Conservation (phyloP, 2,888 invertebrate genomes). For the Cryptops parisi region DNA sequence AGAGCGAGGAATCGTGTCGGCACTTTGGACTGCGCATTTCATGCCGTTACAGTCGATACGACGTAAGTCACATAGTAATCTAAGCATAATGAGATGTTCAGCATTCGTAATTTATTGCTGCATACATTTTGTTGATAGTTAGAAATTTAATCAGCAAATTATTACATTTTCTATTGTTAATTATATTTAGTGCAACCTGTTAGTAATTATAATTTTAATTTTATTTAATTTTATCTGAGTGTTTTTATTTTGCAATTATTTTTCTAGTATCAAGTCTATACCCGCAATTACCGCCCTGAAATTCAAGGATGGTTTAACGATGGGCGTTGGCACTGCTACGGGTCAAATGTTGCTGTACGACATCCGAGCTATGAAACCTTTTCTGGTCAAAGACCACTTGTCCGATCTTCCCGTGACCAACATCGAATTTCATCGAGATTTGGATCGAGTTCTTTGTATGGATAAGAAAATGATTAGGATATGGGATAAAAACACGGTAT, state of each 20-base stretch:
- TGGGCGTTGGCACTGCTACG: constrained; percentile 81
- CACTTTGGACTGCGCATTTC: constrained; percentile 65
- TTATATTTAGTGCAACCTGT: no score
- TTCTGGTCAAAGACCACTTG: constrained; percentile 84
- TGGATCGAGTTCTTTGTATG: constrained; percentile 74
- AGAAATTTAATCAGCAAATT: no score
- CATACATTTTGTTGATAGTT: no score
- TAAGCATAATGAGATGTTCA: no score
- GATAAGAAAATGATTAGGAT: constrained; percentile 76
- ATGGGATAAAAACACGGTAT: constrained; percentile 74
- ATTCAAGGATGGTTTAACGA: constrained; percentile 36
- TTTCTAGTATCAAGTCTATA: no score
- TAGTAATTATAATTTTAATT: no score
- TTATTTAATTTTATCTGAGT: no score
- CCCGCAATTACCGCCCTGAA: constrained; percentile 61
- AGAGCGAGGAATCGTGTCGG: constrained; percentile 60
- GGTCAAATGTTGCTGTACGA: constrained; percentile 93
- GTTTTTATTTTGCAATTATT: no score
- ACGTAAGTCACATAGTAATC: no score
- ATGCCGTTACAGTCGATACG: constrained; percentile 42
- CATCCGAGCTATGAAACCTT: constrained; percentile 76
- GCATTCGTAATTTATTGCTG: no score
- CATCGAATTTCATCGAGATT: constrained; percentile 58
- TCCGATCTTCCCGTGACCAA: constrained; percentile 81
- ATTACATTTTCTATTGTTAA: no score